phyloP scores from a whole-genome alignment of 2,797 vertebrate genomes.

The Enteromius trimaculatus region DNA sequence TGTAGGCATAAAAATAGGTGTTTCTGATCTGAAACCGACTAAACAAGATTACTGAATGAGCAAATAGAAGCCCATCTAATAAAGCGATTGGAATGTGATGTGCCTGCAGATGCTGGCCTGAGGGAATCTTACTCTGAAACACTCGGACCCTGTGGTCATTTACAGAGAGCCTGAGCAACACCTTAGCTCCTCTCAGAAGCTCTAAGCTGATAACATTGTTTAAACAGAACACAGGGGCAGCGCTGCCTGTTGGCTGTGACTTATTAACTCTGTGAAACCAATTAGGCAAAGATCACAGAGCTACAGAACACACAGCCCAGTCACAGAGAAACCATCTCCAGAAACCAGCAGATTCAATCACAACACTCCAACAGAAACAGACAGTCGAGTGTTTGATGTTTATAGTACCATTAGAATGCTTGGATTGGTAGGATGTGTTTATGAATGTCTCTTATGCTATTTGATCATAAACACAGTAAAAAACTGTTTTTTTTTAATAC shows the following conservation, averaged over 20 bases:
- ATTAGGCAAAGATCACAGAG: constrained; percentile 5
- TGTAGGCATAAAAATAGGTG: not conserved
- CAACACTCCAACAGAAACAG: not conserved
- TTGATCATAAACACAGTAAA: not conserved
- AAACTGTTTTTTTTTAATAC: not conserved
- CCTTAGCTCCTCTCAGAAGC: not conserved
- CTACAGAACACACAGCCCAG: no score
- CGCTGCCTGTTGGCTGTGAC: not conserved
- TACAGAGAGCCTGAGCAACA: constrained; percentile 1
- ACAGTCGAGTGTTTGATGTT: not conserved
- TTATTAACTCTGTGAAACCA: constrained; percentile 29
- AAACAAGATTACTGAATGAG: not conserved
- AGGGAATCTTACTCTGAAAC: not conserved
- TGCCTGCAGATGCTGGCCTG: not conserved
- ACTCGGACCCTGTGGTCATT: not conserved
- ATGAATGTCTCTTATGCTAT: not conserved
- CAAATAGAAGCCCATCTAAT: not conserved
- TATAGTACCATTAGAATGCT: not conserved
- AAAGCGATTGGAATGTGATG: not conserved
- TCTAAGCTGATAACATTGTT: constrained; percentile 25
- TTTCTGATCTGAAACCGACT: not conserved
- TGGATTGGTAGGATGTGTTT: not conserved
- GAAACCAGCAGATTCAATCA: not conserved
- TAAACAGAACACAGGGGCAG: constrained; percentile 13
- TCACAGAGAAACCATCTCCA: no score